Evolutionary conservation across 2,113 vertebrate species (phyloP).

Genomic region (Irena cyanogastra): DNA sequence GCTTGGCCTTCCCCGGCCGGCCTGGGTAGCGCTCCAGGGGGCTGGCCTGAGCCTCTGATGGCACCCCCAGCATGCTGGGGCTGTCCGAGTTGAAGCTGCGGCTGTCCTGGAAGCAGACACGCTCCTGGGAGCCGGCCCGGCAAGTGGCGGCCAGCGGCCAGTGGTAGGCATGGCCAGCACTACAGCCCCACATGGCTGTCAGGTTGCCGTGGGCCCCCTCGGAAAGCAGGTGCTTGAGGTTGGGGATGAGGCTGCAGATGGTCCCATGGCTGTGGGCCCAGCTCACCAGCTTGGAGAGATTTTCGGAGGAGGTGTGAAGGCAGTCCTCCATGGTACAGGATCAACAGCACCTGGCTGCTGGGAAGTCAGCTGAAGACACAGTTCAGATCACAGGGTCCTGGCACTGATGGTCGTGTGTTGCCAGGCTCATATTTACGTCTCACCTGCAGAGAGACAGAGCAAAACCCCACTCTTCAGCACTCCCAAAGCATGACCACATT

Average conservation of each 20-base stretch:
- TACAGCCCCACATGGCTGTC: conserved; percentile 87
- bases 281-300: conserved; percentile 88
- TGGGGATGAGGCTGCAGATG: conserved; percentile 90
- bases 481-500: neutral
- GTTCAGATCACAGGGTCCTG: conserved; percentile 2
- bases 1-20: conserved; percentile 74
- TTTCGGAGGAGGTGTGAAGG: conserved; percentile 87
- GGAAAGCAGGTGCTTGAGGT: conserved; percentile 82
- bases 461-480: neutral
- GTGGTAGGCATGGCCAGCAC: conserved; percentile 87
- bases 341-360: conserved; percentile 40
- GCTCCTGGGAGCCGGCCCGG: conserved; percentile 79
- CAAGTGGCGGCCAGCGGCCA: conserved; percentile 86
- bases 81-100: conserved; percentile 82
- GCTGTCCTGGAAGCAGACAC: conserved; percentile 80
- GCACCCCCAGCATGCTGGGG: conserved; percentile 78
- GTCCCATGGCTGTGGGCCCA: conserved; percentile 94
- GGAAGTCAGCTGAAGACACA: neutral
- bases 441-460: conserved; percentile 19
- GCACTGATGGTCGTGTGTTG: accelerated
- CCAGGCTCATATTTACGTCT: neutral
- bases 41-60: conserved; percentile 76
- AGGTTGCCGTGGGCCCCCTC: conserved; percentile 81
- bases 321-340: conserved; percentile 83
- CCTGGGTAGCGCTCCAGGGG: conserved; percentile 77